Base-by-base conservation (phyloP, 2,113 vertebrate genomes). In the Tapirus terrestris region DNA sequence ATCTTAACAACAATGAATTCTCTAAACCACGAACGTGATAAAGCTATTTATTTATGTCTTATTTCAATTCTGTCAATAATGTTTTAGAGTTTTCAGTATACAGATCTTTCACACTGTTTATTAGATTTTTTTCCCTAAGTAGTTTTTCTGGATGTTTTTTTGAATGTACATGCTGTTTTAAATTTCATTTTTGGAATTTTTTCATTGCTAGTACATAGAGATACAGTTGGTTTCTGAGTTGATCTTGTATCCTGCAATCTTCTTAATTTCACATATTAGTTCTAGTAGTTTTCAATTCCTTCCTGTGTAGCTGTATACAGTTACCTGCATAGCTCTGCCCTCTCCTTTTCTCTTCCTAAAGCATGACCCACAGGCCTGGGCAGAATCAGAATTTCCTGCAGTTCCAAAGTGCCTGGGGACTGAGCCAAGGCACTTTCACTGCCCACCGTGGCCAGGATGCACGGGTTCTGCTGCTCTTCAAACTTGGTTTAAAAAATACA, bases 121-220 rank as follows among this genome's bases (percentile, higher is more conserved):
- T 79, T 91, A 89, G 75, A 61, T 51, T 45, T 72, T 75, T 94
- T 76, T 95, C 94, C 18, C 39, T 60, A 82, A 67, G 63, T 79
- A 80, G 86, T 27, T 31, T 72, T 82, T 39, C 91, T 73, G 33
- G 45, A 39, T 79, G 6, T 83, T 82, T 48, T 94, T 92, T 83
- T 89, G 39, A 79, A 83, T 58, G 36, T 53, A 43, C 6, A 77
- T 43, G 43, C 58, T 65, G 92, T 87, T 79, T 60, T 2, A 61
- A 89, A 48, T 65, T 82, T 92, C 6, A 79, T 20, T 89, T 95
- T 92, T 75, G 83, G 56, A 87, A 39, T 67, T 61, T 92, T 86
- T 84, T 96, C 45, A 70, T 58, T 45, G 53, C 8, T 85, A 48
- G 39, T 88, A 45, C 9, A 31, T 18, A 94, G 84, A 88, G 58